A percentile compares a stretch with the other conserved stretches of the same genome.
These are phyloP conservation scores for Acronicta leporina DNA, from an alignment of 2,888 invertebrate species.

Conservation along the genomic window DNA sequence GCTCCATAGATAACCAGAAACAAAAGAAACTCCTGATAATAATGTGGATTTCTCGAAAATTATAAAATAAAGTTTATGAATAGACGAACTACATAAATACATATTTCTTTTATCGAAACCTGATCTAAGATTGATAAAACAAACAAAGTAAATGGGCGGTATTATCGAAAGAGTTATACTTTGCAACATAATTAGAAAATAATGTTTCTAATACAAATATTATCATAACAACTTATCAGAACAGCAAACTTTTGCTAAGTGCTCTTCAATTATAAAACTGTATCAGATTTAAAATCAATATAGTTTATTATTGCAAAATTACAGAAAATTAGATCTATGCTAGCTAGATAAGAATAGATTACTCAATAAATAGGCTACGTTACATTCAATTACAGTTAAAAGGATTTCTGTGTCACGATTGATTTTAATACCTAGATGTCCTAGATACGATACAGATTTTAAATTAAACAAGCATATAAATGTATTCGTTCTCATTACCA, in stretches of 20 bases:
- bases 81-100: no score
- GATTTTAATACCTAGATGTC: background rate
- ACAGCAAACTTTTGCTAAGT: no score
- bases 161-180: background rate
- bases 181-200: background rate
- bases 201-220: background rate
- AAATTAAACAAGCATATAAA: no score
- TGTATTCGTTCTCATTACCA: no score
- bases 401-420: slow-evolving; percentile 38
- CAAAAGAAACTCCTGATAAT: no score
- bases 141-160: background rate
- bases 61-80: no score
- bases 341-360: slow-evolving; percentile 29
- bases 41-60: no score
- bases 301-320: slow-evolving; percentile 11
- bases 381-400: slow-evolving; percentile 36
- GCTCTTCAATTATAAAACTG: slow-evolving; percentile 22
- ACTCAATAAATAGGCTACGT: slow-evolving; percentile 24
- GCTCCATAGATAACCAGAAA: no score
- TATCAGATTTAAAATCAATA: slow-evolving; percentile 24
- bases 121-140: background rate
- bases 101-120: no score
- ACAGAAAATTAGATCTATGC: slow-evolving; percentile 28
- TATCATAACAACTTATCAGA: background rate
- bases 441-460: no score